Evolutionary conservation across 2,888 invertebrate species (phyloP), one percentile per base, ranked within the genome.

Genomic region (Mimachlamys varia): DNA sequence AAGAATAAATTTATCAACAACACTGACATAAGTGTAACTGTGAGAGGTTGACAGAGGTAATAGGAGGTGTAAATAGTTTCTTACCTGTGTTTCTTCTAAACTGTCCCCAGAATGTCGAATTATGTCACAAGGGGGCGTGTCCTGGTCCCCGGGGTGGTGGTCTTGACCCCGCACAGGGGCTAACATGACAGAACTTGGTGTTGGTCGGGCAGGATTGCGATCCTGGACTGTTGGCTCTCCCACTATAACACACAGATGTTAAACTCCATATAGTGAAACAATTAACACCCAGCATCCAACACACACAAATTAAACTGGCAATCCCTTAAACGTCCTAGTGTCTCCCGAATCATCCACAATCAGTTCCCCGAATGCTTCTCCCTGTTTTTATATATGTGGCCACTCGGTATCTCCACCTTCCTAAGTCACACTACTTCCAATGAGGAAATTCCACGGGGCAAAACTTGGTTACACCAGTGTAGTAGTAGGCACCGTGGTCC

Each of bases 381-480:
- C 27, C 1, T 13, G 12, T 33, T 76, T 76, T 27, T 76, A 76
- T 33, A 76, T n/a, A 27, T 62, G 27, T n/a, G 76, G 76, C 33
- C 33, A 33, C 33, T 76, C 76, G 2, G 33, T 76, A 33, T 12
- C 22, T 33, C 33, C 2, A 76, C 22, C 7, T 27, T 33, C 33
- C 27, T 17, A 76, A 27, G 33, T 76, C 76, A 76, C 76, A 76
- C 76, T 76, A 33, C 10, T 33, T 76, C 76, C 76, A 76, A 76
- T 76, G 76, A 58, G 58, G 58, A 58, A 58, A 33, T 33, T 76
- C 76, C 76, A 76, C 33, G 76, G 76, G 76, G 76, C 76, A 76
- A 76, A 76, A 76, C 76, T 76, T 76, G 76, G 76, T 58, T n/a
- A n/a, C 22, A n/a, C 58, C 53, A 53, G 53, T 58, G 19, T n/a